A percentile compares a stretch with the other conserved stretches of the same genome.
Conservation (phyloP, 2,113 vertebrate genomes). For the Chionis minor region DNA sequence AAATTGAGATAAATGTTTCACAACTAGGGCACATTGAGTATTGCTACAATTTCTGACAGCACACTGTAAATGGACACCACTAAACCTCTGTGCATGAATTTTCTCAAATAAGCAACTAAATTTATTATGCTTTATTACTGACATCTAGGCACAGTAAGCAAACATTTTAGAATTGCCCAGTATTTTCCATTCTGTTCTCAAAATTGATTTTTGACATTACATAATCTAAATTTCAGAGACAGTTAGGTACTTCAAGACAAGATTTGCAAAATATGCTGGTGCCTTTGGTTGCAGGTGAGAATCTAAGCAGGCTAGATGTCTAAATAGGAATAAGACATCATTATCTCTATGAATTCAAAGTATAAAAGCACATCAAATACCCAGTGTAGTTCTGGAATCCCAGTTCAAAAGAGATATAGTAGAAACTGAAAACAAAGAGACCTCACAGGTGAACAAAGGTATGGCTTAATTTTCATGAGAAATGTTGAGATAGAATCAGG, state of each 20-base stretch:
- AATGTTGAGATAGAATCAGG: not conserved
- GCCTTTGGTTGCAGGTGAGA: not conserved
- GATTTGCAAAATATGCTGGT: not conserved
- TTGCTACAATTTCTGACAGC: not conserved
- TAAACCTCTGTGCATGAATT: not conserved
- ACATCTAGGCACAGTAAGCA: not conserved
- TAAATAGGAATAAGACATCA: not conserved
- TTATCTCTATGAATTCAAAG: not conserved
- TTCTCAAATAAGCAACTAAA: not conserved
- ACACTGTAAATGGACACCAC: not conserved
- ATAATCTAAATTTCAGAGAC: not conserved
- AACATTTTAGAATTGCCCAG: not conserved
- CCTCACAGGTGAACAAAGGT: not conserved
- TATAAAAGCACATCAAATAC: not conserved
- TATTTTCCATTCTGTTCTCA: not conserved
- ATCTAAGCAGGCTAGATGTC: not conserved
- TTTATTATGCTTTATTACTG: not conserved
- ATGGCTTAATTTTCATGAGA: not conserved
- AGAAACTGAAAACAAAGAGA: not conserved
- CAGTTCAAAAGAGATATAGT: not conserved
- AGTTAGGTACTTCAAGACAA: not conserved
- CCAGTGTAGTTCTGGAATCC: not conserved
- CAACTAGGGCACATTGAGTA: not conserved
- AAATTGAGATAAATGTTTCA: not conserved
- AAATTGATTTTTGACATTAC: not conserved